Base-by-base conservation (phyloP, 2,113 vertebrate genomes). In the Elgaria multicarinata region DNA sequence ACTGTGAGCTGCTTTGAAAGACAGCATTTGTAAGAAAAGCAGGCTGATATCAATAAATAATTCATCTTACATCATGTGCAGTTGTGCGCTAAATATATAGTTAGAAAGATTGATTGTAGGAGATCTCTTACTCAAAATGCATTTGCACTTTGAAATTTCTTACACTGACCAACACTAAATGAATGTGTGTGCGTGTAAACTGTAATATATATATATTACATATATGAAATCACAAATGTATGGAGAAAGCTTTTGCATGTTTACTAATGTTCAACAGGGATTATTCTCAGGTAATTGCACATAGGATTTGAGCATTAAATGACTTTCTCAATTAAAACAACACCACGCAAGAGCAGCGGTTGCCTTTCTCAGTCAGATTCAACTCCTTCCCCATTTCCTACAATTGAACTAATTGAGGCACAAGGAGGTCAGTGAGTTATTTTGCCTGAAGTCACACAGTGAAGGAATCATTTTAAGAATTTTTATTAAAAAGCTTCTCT, bases 301-400 rank as follows among this genome's bases (percentile, higher is more conserved):
- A 44, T 44, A 28, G 62, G 39, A 83, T 5, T 83, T 26, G 62
- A 67, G 39, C 13, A 9, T 6, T 46, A 84, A 84, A 84, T 46
- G 10, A 46, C 28, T 46, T 83, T 69, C 42, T 69, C 82, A 69
- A 69, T 86, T 77, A 86, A 76, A 86, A 62, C 33, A 86, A 62
- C 71, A 62, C 36, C 28, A 39, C 9, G 10, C 46, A 36, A 44
- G 72, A 44, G 8, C 26, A 24, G 16, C 16, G 0, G 1, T 53
- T 10, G n/a, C 44, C 33, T 4, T 77, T 84, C 80, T 86, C 77
- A 79, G 69, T 66, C 74, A 4, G 2, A 42, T 26, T 66, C 42
- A 26, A 22, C 89, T 83, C 64, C 6, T 26, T 62, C 81, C 44
- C 44, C 16, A 50, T 24, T 83, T 69, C 75, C 85, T 86, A 66